phyloP scores from a whole-genome alignment of 2,888 invertebrate genomes.

The Agrypnus murinus region DNA sequence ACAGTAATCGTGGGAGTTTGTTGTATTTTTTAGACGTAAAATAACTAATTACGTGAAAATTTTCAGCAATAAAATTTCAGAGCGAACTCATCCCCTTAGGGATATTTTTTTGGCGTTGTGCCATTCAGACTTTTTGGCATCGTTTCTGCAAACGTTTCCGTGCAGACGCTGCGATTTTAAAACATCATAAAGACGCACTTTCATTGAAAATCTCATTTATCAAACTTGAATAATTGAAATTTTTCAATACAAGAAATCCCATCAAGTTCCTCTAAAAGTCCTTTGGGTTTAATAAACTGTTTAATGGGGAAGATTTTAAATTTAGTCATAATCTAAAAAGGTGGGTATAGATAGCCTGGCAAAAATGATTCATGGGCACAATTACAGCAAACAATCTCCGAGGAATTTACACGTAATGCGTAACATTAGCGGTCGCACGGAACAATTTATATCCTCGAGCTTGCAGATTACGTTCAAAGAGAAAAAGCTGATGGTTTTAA shows the following conservation, averaged over 20 bases:
- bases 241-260: not conserved
- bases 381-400: slow-evolving; percentile 37
- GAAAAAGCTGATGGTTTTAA: slow-evolving; percentile 31
- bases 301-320: slow-evolving; percentile 28
- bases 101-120: not conserved
- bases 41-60: slow-evolving; percentile 21
- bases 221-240: slow-evolving; percentile 6
- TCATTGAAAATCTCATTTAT: slow-evolving; percentile 23
- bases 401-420: slow-evolving; percentile 40
- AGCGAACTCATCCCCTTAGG: slow-evolving; percentile 6
- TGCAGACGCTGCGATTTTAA: slow-evolving; percentile 23
- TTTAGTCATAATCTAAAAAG: slow-evolving; percentile 21
- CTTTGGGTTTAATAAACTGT: slow-evolving; percentile 7
- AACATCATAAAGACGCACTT: slow-evolving; percentile 18
- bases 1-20: not conserved
- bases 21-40: not conserved
- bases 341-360: slow-evolving; percentile 8
- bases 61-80: slow-evolving; percentile 15
- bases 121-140: slow-evolving; percentile 22
- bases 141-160: slow-evolving; percentile 16
- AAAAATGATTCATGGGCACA: slow-evolving; percentile 36
- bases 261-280: not conserved
- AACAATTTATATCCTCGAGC: slow-evolving; percentile 36
- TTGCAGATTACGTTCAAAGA: slow-evolving; percentile 34
- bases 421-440: slow-evolving; percentile 36